Conservation (phyloP, 1,140 invertebrate genomes). For the Cyclargus thomasi region DNA sequence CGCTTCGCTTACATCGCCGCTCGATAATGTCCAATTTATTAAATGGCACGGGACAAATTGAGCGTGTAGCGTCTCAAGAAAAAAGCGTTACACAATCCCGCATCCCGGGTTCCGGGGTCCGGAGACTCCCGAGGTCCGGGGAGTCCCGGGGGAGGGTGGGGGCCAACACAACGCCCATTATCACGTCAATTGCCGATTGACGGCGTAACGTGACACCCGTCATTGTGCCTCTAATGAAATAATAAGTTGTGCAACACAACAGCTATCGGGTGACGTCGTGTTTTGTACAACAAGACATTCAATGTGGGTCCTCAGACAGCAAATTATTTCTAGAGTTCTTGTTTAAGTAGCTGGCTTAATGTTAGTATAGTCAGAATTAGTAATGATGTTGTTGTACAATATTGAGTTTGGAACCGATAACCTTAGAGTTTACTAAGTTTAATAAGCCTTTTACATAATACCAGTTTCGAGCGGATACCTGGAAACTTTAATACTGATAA, state of each 20-base stretch:
- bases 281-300: neutral
- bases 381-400: too few species aligned
- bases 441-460: too few species aligned
- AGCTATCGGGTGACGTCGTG: neutral
- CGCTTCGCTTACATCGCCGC: neutral
- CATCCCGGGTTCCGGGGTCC: constrained; percentile 30
- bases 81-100: constrained; percentile 2
- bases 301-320: neutral
- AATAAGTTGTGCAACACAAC: neutral
- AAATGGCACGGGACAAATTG: constrained; percentile 2
- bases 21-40: constrained; percentile 3
- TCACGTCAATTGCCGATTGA: constrained; percentile 53
- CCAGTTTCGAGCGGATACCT: too few species aligned
- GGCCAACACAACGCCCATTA: constrained; percentile 43
- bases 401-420: too few species aligned
- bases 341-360: neutral
- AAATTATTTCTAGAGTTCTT: too few species aligned
- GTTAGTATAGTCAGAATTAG: too few species aligned
- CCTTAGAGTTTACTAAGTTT: too few species aligned
- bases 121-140: constrained; percentile 26
- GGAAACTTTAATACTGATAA: too few species aligned
- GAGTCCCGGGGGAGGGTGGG: constrained; percentile 18
- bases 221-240: neutral
- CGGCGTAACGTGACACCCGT: constrained; percentile 36
- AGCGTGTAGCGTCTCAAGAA: neutral